Conservation (phyloP, 2,888 invertebrate species). For the Amblyteles armatorius region DNA sequence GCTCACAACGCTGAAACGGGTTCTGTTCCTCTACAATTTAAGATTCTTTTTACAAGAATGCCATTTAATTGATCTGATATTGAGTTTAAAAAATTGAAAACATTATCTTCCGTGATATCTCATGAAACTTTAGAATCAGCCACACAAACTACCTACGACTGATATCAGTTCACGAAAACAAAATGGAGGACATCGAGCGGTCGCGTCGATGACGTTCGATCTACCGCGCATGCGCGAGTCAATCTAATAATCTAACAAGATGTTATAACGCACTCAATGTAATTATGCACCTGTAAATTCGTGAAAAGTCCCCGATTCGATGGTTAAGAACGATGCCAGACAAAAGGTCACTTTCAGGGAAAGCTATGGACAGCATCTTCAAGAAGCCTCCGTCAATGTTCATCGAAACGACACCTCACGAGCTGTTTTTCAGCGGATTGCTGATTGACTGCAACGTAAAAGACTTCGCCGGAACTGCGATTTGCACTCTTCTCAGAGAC, state of each 20-base stretch:
- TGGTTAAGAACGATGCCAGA: background rate
- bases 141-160: too few relatives aligned
- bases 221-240: background rate
- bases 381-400: constrained; percentile 88
- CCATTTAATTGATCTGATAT: background rate
- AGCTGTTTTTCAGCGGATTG: constrained; percentile 91
- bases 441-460: constrained; percentile 90
- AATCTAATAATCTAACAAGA: too few relatives aligned
- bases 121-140: too few relatives aligned
- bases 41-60: too few relatives aligned
- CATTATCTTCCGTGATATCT: too few relatives aligned
- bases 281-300: background rate
- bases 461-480: constrained; percentile 91
- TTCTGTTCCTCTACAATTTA: background rate
- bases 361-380: constrained; percentile 90
- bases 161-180: background rate
- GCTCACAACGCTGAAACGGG: too few relatives aligned
- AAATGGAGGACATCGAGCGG: background rate
- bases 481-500: constrained; percentile 89
- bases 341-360: constrained; percentile 79
- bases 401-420: constrained; percentile 88
- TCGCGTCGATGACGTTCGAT: background rate
- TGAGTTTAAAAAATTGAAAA: background rate
- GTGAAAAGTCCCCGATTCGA: too few relatives aligned
- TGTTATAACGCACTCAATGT: background rate